Evolutionary conservation across 2,888 invertebrate species (phyloP), one percentile per base, ranked within the genome.

Genomic region (Rhorus exstirpatorius): DNA sequence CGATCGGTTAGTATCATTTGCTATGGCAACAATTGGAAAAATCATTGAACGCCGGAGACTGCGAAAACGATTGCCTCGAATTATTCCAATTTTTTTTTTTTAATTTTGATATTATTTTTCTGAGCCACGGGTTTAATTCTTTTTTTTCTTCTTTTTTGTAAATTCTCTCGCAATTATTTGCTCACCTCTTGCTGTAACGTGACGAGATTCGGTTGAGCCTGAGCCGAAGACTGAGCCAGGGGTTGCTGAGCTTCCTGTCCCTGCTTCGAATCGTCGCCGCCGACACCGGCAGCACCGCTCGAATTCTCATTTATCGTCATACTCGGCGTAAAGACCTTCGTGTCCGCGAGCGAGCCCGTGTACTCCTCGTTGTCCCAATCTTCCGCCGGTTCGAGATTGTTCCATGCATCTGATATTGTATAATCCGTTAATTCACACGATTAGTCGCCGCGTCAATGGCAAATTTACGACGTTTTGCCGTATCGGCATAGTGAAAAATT

Each of bases 331-430:
- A 97, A 97, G 78, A 99, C 98, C 94, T 98, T 98, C 61, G 97
- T 98, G 92, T 99, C 98, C 84, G 97, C 97, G 82, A 98, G 94
- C 87, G 98, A 98, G 71, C 98, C 98, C 49, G 98, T 97, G 95
- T 98, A 99, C 92, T 98, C 98, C 93, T 98, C 98, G 90, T 95
- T 94, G 91, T 95, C 94, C 95, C 96, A 96, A 82, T 94, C 94
- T 86, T 94, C 94, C 38, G 93, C 86, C 96, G 97, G 93, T 97
- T 97, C 97, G 97, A 98, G 93, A 94, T 93, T 93, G 75, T 94
- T 94, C 94, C 94, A 94, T 44, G 94, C 93, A 88, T 94, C 94
- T 90, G 70, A 63, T 68, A 63, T 72, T 79, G 63, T 46, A 70
- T 44, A 75, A 67, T 79, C 72, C 41, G 72, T 67, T 51, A 72